Conservation (phyloP, 2,113 vertebrate species). For the Cyprinodon brontotheroides region DNA sequence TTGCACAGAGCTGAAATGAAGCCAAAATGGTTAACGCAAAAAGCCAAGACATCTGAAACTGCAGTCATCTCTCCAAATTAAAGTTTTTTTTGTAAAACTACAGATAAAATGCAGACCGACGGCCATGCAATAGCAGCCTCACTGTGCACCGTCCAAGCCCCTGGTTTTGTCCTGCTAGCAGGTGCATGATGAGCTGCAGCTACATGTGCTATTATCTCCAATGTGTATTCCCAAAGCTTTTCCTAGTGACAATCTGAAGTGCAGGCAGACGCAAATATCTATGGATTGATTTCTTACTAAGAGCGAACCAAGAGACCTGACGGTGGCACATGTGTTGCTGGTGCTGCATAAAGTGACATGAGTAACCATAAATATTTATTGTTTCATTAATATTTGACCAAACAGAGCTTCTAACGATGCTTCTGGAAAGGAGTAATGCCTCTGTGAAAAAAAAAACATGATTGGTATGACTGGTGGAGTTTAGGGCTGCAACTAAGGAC, state of each 20-base stretch:
- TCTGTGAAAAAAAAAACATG: not conserved
- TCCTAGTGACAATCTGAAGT: not conserved
- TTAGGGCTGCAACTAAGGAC: no score
- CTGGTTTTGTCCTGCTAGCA: not conserved
- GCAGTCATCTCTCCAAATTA: not conserved
- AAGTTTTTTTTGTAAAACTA: not conserved
- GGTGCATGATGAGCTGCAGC: not conserved
- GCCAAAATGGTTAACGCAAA: not conserved
- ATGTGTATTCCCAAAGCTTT: not conserved
- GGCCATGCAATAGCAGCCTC: no score
- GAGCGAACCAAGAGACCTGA: not conserved
- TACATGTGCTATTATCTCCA: not conserved
- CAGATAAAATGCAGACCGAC: no score
- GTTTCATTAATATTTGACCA: no score
- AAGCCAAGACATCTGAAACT: not conserved
- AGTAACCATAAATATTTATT: not conserved
- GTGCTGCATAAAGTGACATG: not conserved
- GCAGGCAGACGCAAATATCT: not conserved
- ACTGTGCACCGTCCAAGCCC: no score
- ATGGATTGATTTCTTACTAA: not conserved
- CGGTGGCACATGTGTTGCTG: not conserved
- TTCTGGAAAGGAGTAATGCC: not conserved
- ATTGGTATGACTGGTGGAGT: not conserved
- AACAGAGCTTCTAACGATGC: not conserved
- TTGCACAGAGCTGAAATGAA: no score